Base-by-base conservation (phyloP, 2,797 vertebrate genomes). In the Cyclopterus lumpus region DNA sequence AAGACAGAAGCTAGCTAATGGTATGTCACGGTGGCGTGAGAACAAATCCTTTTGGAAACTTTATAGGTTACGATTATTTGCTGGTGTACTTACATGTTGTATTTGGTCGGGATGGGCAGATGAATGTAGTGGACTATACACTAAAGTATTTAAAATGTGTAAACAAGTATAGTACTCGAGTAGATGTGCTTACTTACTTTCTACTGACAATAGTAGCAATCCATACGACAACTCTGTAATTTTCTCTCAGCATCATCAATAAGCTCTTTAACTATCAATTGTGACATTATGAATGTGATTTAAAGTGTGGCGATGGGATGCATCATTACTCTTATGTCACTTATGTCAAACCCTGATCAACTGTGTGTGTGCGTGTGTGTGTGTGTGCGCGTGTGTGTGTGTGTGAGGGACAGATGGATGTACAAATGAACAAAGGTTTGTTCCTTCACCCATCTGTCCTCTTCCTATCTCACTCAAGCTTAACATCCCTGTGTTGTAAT, bases 371-470 rank as follows among this genome's bases (percentile, higher is more conserved):
- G 10, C 38, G 36, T 46, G 3, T 7, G 1, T 59, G 67, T 49
- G 32, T 24, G 38, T 40, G 38, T 38, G 32, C 32, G 32, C 71
- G 71, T n/a, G 73, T 71, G 40, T 15, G 40, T 73, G 71, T n/a
- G 73, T 71, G 71, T 71, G 76, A 75, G 63, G 77, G 78, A 88
- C 89, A 93, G 90, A 90, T 89, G 90, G 92, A 86, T 40, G 9
- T 73, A 85, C 59, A 83, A 92, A 81, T 86, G 89, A 91, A 83
- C 79, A 86, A 87, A 75, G 12, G 54, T 76, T 90, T 85, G 74
- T 79, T 87, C 75, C 71, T 77, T 72, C 54, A 38, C 67, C 89
- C 89, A 84, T 92, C 90, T 91, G 88, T 82, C 69, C 71, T 30
- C 69, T n/a, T 44, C n/a, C 53, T 44, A 24, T 84, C 64, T 79